These are phyloP conservation scores for Drosophila multiciliata DNA, from an alignment of 2,888 invertebrate genomes.

Conservation along the genomic window DNA sequence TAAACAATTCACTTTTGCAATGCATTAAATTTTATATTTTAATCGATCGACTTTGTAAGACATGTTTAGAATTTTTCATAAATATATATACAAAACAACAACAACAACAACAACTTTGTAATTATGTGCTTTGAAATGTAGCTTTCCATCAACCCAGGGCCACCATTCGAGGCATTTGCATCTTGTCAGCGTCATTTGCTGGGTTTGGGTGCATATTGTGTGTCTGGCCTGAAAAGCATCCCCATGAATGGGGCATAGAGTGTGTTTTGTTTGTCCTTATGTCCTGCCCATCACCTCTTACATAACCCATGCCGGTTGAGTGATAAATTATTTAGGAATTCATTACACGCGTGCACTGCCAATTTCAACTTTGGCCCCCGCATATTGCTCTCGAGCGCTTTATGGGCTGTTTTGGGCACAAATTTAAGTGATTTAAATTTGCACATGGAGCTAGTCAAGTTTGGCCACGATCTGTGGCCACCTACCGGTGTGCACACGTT, in stretches of 20 bases:
- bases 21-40: neutral
- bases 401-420: slow-evolving; percentile 27
- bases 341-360: slow-evolving; percentile 62
- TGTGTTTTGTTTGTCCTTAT: slow-evolving; percentile 42
- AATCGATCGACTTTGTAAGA: neutral
- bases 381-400: slow-evolving; percentile 4
- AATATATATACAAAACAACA: neutral
- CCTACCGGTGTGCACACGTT: slow-evolving; percentile 2
- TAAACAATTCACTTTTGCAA: neutral
- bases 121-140: slow-evolving; percentile 16
- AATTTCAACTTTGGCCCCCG: slow-evolving; percentile 41
- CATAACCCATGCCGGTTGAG: slow-evolving; percentile 28
- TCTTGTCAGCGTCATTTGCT: slow-evolving; percentile 3
- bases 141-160: slow-evolving; percentile 13
- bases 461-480: slow-evolving; percentile 18
- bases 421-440: slow-evolving; percentile 68
- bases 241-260: slow-evolving; percentile 26
- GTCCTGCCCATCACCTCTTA: slow-evolving; percentile 23
- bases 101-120: neutral
- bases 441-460: slow-evolving; percentile 39
- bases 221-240: slow-evolving; percentile 23
- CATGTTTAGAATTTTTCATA: neutral
- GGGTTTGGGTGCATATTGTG: slow-evolving; percentile 3
- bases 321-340: slow-evolving; percentile 72
- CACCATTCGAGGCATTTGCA: slow-evolving; percentile 4